These are phyloP conservation scores for Electrophaes corylata DNA, from an alignment of 2,888 invertebrate genomes.

Conservation along the genomic window DNA sequence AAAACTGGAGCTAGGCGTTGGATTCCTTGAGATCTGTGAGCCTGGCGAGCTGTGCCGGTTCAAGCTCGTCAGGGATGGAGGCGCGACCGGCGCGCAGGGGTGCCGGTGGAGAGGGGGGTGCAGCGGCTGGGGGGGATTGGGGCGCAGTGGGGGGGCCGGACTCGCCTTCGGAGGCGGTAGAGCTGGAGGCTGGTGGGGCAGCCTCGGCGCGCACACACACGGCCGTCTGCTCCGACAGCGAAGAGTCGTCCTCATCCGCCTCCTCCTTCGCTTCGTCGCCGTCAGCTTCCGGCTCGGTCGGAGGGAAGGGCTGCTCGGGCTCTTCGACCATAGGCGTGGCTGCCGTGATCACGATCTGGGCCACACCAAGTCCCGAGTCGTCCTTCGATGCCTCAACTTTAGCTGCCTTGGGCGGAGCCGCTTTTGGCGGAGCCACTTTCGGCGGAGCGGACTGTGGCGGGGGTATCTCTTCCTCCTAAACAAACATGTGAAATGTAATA, in stretches of 20 bases:
- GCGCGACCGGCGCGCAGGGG: constrained; percentile 91
- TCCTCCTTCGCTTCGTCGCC: constrained; percentile 51
- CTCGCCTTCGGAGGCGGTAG: constrained; percentile 87
- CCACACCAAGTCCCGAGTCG: constrained; percentile 90
- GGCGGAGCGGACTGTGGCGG: constrained; percentile 30
- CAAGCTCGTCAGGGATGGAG: constrained; percentile 94
- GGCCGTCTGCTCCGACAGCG: constrained; percentile 77
- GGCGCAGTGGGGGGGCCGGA: constrained; percentile 84
- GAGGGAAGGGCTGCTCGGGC: constrained; percentile 91
- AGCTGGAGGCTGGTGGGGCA: constrained; percentile 84
- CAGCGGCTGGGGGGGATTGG: constrained; percentile 77
- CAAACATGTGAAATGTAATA: constrained; percentile 1
- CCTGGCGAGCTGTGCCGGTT: constrained; percentile 94
- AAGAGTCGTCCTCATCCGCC: constrained; percentile 76
- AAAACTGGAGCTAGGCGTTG: constrained; percentile 87
- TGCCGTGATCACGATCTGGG: constrained; percentile 96
- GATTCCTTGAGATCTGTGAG: constrained; percentile 95
- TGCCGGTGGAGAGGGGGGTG: constrained; percentile 84
- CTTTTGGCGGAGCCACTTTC: constrained; percentile 11
- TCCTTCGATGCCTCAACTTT: constrained; percentile 71
- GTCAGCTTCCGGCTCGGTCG: constrained; percentile 62
- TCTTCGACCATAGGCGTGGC: constrained; percentile 97
- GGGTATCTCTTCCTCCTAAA: constrained; percentile 49
- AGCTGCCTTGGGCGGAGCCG: constrained; percentile 45
- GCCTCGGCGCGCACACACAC: constrained; percentile 81